These are phyloP conservation scores for Calliphora vomitoria DNA, from an alignment of 2,888 invertebrate genomes.

Conservation along the genomic window DNA sequence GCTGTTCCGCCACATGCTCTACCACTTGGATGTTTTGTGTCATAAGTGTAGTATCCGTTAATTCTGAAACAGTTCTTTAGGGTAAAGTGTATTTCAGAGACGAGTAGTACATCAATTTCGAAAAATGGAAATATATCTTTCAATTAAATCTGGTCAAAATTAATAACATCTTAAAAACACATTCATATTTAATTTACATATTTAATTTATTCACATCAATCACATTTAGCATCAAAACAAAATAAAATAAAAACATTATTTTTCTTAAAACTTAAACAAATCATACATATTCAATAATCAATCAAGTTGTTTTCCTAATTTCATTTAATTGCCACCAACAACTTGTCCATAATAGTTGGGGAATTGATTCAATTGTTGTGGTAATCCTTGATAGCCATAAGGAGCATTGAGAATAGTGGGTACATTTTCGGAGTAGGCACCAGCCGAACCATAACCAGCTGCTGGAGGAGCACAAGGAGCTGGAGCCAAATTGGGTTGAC, in stretches of 20 bases:
- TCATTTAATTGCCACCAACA: not conserved
- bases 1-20: no score
- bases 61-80: no score
- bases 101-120: no score
- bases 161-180: not conserved
- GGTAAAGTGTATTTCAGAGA: no score
- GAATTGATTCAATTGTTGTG: slow-evolving; percentile 43
- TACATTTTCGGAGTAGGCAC: slow-evolving; percentile 63
- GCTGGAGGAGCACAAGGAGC: slow-evolving; percentile 50
- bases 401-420: slow-evolving; percentile 63
- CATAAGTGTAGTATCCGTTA: no score
- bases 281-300: not conserved
- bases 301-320: no score
- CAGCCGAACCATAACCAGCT: slow-evolving; percentile 19
- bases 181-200: not conserved
- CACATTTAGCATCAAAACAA: slow-evolving; percentile 1
- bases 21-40: no score
- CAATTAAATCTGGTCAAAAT: no score
- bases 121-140: no score
- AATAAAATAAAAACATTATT: not conserved
- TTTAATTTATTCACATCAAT: not conserved
- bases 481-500: slow-evolving; percentile 65
- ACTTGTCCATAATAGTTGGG: slow-evolving; percentile 46
- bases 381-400: slow-evolving; percentile 44
- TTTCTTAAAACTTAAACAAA: not conserved